phyloP scores from a whole-genome alignment of 2,888 invertebrate species.

The Craniophora ligustri region DNA sequence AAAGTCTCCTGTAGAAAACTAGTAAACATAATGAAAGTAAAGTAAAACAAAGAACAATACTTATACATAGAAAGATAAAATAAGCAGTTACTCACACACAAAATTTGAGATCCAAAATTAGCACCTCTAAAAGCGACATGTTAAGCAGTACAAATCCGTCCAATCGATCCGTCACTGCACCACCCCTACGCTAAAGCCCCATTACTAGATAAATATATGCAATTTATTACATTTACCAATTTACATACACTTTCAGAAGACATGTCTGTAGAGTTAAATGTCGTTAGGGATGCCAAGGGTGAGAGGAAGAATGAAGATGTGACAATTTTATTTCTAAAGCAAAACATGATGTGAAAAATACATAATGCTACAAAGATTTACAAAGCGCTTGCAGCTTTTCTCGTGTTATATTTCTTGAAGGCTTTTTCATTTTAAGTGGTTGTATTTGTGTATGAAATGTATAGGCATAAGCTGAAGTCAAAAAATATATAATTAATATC shows the following conservation, averaged over 20 bases:
- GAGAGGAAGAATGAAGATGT: slow-evolving; percentile 54
- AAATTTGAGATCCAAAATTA: slow-evolving; percentile 40
- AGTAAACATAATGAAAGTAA: too few relatives aligned
- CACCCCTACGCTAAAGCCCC: slow-evolving; percentile 79
- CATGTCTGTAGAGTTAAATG: slow-evolving; percentile 79
- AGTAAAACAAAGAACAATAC: too few relatives aligned
- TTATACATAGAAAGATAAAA: too few relatives aligned
- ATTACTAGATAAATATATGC: slow-evolving; percentile 86
- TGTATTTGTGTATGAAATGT: too few relatives aligned
- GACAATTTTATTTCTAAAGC: slow-evolving; percentile 54
- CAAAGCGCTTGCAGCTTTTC: too few relatives aligned
- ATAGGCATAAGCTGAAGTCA: too few relatives aligned
- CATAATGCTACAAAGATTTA: too few relatives aligned
- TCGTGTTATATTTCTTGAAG: too few relatives aligned
- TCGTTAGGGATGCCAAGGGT: slow-evolving; percentile 65
- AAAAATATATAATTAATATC: too few relatives aligned
- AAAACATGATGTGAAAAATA: slow-evolving; percentile 23
- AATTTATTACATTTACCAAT: slow-evolving; percentile 88
- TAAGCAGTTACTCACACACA: background rate
- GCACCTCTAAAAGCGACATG: slow-evolving; percentile 55
- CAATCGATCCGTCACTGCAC: slow-evolving; percentile 67
- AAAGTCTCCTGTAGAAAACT: too few relatives aligned
- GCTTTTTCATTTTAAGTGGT: too few relatives aligned
- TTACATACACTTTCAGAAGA: slow-evolving; percentile 84
- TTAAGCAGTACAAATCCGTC: slow-evolving; percentile 53